These are phyloP conservation scores for Nasonia vitripennis DNA, from an alignment of 1,140 invertebrate genomes.

Conservation along the genomic window DNA sequence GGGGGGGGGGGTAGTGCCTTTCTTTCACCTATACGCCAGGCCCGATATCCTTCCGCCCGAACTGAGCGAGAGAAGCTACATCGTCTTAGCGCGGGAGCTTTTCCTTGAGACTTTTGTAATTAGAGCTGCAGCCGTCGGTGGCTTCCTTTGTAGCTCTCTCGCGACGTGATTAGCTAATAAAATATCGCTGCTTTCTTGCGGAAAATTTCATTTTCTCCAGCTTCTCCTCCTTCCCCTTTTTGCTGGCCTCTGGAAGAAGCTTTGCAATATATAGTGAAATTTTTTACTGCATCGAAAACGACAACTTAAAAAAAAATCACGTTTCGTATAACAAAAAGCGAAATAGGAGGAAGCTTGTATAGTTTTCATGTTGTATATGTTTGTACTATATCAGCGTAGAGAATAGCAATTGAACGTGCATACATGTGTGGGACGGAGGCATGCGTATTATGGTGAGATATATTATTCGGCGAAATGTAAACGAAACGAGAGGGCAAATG, in stretches of 20 bases:
- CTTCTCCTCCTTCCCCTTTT: neutral
- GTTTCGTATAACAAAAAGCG: too few species aligned
- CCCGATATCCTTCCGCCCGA: slow-evolving; percentile 30
- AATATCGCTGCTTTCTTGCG: neutral
- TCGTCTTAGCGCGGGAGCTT: neutral
- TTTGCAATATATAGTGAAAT: too few species aligned
- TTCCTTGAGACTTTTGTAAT: slow-evolving; percentile 39
- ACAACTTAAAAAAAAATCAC: too few species aligned
- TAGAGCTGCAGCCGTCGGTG: slow-evolving; percentile 1
- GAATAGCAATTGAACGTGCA: too few species aligned
- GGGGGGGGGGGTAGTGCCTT: neutral
- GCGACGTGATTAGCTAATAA: slow-evolving; percentile 40
- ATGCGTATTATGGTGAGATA: too few species aligned
- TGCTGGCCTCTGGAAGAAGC: neutral
- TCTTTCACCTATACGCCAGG: neutral
- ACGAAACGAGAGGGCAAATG: too few species aligned
- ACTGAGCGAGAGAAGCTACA: neutral
- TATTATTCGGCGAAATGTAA: too few species aligned
- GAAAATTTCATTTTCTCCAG: neutral
- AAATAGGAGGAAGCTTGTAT: too few species aligned
- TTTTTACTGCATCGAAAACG: too few species aligned
- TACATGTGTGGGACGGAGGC: too few species aligned
- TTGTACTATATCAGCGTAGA: too few species aligned
- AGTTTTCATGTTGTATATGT: too few species aligned
- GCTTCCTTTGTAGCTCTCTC: neutral